Base-by-base conservation (phyloP, 1,140 invertebrate species). In the Drosophila miranda region DNA sequence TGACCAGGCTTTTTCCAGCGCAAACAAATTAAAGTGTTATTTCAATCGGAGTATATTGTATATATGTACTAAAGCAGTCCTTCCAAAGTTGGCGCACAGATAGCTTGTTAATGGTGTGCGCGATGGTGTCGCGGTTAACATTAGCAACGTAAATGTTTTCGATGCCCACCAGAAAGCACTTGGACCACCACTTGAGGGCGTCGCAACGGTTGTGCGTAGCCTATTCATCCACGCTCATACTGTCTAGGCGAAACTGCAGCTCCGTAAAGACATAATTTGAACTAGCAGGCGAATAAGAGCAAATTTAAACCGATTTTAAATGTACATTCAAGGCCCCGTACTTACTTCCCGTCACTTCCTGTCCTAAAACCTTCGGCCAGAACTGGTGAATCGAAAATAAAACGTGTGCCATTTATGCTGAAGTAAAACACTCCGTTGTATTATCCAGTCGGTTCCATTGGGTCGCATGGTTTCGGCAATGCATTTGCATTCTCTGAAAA, bases 211-310 rank as follows among this genome's bases (percentile, higher is more conserved):
- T 56, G 30, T 86, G 63, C 0, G 3, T n/a, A 2, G n/a, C 0
- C 81, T 73, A 84, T 21, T 84, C 81, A 4, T 3, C 0, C 3
- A 60, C 53, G 11, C 6, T 86, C 80, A 84, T 84, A 6, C 44
- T 60, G 14, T 56, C 48, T 26, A 8, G 14, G 0, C 80, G 76
- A 14, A 84, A 2, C n/a, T 69, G 23, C n/a, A 84, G 26, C 2
- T 84, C 77, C 0, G 66, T 28, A 43, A 66, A 80, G 0, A 6
- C 23, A 5, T 14, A 45, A 0, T 19, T 9, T 30, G 13, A 30
- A 6, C 77, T 72, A 13, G 4, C 16, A 34, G 6, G 21, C 11
- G 28, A 2, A 19, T 11, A 51, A 13, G 3, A 1, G 4, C 1
- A 44, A 16, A 2, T 3, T 8, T 0, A 28, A 43, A 13, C 2